These are phyloP conservation scores for Macrosiphum euphorbiae DNA, from an alignment of 2,888 invertebrate genomes.

Conservation along the genomic window DNA sequence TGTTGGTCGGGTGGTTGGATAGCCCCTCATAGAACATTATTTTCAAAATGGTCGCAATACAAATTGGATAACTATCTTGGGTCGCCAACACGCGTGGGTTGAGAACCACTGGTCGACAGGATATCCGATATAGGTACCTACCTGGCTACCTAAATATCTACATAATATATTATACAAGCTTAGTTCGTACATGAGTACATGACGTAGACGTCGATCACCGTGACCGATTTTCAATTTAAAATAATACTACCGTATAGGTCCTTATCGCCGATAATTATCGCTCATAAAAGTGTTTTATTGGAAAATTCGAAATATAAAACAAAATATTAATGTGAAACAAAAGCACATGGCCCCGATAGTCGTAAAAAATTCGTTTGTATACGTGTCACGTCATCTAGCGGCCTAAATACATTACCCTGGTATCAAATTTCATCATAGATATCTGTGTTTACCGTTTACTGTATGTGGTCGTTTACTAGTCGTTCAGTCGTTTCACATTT, in stretches of 20 bases:
- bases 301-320: not conserved
- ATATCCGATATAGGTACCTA: too few species aligned
- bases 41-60: too few species aligned
- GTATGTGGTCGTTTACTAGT: not conserved
- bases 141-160: not conserved
- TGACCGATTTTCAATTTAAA: not conserved
- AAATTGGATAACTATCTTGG: too few species aligned
- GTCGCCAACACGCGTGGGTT: too few species aligned
- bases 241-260: not conserved
- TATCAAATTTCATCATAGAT: conserved; percentile 41
- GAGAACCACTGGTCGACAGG: too few species aligned
- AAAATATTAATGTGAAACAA: not conserved
- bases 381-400: conserved; percentile 51
- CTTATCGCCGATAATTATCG: not conserved
- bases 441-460: conserved; percentile 23
- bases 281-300: not conserved
- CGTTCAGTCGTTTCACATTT: conserved; percentile 5
- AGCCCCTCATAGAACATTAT: too few species aligned
- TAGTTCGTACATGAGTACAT: not conserved
- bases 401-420: not conserved
- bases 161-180: not conserved
- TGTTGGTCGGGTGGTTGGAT: too few species aligned
- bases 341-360: not conserved
- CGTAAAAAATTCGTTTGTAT: not conserved
- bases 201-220: not conserved